These are phyloP conservation scores for Oligia fasciuncula DNA, from an alignment of 2,888 invertebrate genomes.

Conservation along the genomic window DNA sequence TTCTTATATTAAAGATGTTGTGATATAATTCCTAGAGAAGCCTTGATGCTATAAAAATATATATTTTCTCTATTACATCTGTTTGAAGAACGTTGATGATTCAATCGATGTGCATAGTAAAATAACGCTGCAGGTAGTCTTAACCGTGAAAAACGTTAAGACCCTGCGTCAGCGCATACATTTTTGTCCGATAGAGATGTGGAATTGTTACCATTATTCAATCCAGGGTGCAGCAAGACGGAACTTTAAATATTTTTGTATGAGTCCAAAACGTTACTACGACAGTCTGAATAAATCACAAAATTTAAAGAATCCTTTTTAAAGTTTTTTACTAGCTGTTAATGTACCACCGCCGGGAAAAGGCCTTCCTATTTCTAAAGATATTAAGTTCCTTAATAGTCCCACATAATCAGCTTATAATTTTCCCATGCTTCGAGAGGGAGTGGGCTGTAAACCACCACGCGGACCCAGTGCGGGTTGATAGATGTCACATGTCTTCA, in stretches of 20 bases:
- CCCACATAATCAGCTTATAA: too few relatives aligned
- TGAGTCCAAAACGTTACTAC: not conserved
- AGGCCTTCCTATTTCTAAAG: not conserved
- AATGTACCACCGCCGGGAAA: too few relatives aligned
- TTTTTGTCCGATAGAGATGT: not conserved
- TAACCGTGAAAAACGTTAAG: not conserved
- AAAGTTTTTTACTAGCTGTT: too few relatives aligned
- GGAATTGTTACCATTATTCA: not conserved
- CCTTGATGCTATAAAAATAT: not conserved
- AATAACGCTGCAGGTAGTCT: not conserved
- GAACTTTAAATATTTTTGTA: not conserved
- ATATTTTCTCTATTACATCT: not conserved
- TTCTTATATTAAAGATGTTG: slow-evolving; percentile 7
- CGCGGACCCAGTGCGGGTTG: not conserved
- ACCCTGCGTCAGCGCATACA: not conserved
- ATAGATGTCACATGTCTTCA: not conserved
- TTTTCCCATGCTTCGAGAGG: too few relatives aligned
- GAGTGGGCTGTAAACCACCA: too few relatives aligned
- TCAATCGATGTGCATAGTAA: not conserved
- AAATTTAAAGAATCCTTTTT: too few relatives aligned
- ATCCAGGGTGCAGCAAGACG: not conserved
- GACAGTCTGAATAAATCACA: too few relatives aligned
- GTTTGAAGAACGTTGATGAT: not conserved
- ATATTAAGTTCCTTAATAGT: not conserved
- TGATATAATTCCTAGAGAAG: not conserved